phyloP scores from a whole-genome alignment of 64 coral and sea anemone genomes.

The Pachyseris speciosa region DNA sequence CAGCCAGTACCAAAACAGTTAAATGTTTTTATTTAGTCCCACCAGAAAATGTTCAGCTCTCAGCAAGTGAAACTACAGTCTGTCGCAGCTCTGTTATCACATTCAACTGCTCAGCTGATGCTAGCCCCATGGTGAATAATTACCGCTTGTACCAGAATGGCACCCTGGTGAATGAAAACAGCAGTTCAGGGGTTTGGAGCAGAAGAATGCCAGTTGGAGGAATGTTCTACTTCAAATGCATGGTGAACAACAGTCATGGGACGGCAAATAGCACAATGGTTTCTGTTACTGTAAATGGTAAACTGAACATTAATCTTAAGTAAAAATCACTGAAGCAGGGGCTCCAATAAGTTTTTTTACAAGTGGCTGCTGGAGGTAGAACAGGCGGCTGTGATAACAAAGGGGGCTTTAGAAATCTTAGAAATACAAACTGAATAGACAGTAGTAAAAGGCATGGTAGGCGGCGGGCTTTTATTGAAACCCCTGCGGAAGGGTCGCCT shows the following conservation, averaged over 20 bases:
- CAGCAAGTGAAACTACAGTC: background rate
- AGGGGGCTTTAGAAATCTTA: no score
- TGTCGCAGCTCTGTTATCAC: background rate
- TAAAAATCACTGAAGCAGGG: no score
- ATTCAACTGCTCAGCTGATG: background rate
- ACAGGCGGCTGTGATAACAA: no score
- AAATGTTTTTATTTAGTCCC: background rate
- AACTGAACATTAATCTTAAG: no score
- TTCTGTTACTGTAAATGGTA: constrained; percentile 9
- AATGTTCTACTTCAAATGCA: background rate
- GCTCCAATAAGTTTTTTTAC: no score
- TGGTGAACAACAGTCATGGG: background rate
- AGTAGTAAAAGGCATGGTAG: no score
- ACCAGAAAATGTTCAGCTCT: background rate
- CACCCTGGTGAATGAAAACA: background rate
- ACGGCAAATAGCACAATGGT: background rate
- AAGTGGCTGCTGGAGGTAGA: no score
- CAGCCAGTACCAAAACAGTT: background rate
- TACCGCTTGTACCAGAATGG: background rate
- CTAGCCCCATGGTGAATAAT: background rate
- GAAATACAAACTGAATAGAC: no score
- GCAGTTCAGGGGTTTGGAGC: background rate
- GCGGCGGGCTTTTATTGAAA: no score
- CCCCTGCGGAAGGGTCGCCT: no score
- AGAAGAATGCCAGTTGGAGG: background rate